These are phyloP conservation scores for Sturnus vulgaris DNA, from an alignment of 2,113 vertebrate genomes.

Conservation along the genomic window DNA sequence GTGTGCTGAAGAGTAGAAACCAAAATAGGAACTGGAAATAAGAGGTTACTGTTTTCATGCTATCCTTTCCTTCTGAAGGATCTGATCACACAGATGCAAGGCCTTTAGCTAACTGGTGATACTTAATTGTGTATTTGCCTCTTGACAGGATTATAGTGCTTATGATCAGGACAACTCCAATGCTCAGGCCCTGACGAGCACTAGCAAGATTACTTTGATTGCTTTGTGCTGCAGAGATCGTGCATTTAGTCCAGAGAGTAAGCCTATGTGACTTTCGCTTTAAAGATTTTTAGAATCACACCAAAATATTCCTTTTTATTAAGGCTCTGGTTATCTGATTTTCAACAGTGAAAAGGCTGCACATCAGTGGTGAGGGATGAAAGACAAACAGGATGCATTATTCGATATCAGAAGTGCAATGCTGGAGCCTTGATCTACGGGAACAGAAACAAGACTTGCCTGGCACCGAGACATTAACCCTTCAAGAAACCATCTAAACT, in stretches of 20 bases:
- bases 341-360: not conserved
- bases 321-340: not conserved
- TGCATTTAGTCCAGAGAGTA: not conserved
- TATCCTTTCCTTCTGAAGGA: not conserved
- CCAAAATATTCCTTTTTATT: not conserved
- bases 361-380: not conserved
- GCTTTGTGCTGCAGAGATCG: not conserved
- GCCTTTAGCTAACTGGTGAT: not conserved
- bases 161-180: not conserved
- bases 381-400: not conserved
- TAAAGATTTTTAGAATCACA: not conserved
- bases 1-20: not conserved
- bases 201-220: not conserved
- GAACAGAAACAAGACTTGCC: not conserved
- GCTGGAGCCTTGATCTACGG: not conserved
- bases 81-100: not conserved
- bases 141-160: not conserved
- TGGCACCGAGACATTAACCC: not conserved
- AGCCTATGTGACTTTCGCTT: not conserved
- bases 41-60: not conserved
- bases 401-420: not conserved
- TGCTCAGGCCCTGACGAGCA: not conserved
- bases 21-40: not conserved
- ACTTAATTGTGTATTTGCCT: accelerated
- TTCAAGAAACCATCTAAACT: not conserved